Base-by-base conservation (phyloP, 92 coral and sea anemone species). In the Phenganax stokvisi region DNA sequence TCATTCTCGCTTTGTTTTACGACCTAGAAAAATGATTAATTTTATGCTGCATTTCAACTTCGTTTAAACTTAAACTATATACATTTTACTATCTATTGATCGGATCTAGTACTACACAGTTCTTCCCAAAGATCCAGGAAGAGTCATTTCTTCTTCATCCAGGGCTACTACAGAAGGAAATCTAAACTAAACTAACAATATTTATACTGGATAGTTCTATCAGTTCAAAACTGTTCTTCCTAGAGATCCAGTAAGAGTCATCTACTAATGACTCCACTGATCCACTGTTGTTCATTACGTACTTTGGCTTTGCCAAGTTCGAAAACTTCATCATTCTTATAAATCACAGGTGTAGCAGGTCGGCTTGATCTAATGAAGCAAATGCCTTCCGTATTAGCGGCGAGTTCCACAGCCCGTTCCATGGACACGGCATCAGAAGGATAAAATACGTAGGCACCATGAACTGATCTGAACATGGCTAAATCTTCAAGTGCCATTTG, bases 221-320 rank as follows among this genome's bases (percentile, higher is more conserved):
- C 25, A 20, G 25, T 20, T 20, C 25, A 20, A 20, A 20, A 20
- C 25, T 20, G 0, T 0, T 20, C 25, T 20, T 20, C 25, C 25
- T 20, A 20, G 25, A 20, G 25, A 20, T 20, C 25, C 25, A 37
- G 47, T 37, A 37, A 37, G 47, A 37, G 2, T 37, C 15, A 61
- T 56, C 11, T 56, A 56, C 7, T 56, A 7, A 56, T 9, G 9
- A 56, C 15, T 56, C 9, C 15, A 56, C 3, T 12, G 13, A 0
- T 58, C 0, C 2, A 58, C 0, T 12, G 10, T 12, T 28, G 52
- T 16, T 54, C 8, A 27, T 10, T 47, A 51, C 72, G 63, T 86
- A 94, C 98, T 94, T 94, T 94, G 30, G 97, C 98, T 83, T 94
- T 91, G 55, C 98, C 98, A 72, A 94, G 88, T 84, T 85, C 94